Conservation (phyloP, 2,888 invertebrate species). For the Tetrapedia diversipes region DNA sequence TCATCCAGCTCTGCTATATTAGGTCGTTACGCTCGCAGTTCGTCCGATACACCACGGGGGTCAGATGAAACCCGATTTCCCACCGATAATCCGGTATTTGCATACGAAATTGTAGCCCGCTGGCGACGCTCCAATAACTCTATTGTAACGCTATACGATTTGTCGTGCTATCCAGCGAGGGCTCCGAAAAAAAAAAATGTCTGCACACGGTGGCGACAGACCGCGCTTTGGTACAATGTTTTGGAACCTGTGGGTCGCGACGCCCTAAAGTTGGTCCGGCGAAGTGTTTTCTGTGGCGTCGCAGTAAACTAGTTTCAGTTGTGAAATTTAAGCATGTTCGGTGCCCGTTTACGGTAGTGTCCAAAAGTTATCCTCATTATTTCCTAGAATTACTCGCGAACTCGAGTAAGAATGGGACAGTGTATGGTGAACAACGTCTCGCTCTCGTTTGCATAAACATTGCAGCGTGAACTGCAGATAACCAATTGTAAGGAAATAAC, state of each 20-base stretch:
- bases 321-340: too few species aligned
- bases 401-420: too few species aligned
- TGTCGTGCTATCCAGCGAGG: neutral
- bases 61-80: constrained; percentile 33
- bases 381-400: too few species aligned
- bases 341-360: too few species aligned
- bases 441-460: too few species aligned
- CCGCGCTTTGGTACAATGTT: neutral
- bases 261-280: too few species aligned
- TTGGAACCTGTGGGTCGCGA: neutral
- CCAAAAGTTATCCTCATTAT: too few species aligned
- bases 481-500: too few species aligned
- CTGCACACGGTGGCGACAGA: neutral
- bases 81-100: constrained; percentile 32
- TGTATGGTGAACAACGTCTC: too few species aligned
- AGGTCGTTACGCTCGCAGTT: constrained; percentile 18
- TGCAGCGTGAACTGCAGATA: too few species aligned
- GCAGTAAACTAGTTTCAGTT: too few species aligned
- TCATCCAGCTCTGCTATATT: constrained; percentile 26
- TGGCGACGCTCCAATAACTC: constrained; percentile 20
- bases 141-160: constrained; percentile 9
- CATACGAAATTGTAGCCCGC: constrained; percentile 23
- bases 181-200: neutral
- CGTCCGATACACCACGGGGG: constrained; percentile 2
- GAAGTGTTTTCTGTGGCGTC: too few species aligned